phyloP scores from a whole-genome alignment of 2,113 vertebrate species.

The Plectropomus leopardus region DNA sequence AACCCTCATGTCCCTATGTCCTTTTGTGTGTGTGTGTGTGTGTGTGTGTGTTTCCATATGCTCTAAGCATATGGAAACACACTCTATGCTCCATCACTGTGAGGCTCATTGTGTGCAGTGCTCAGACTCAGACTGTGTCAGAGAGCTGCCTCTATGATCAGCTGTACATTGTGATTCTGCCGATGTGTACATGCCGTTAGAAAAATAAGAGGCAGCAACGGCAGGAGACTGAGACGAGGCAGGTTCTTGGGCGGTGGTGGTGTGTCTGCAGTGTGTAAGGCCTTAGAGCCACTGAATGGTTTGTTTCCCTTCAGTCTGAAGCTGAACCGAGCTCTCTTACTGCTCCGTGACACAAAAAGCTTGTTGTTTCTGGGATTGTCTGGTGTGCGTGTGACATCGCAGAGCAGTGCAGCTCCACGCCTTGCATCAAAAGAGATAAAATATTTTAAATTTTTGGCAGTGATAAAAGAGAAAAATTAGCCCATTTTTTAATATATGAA shows the following conservation, averaged over 20 bases:
- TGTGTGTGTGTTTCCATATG: not conserved
- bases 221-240: not conserved
- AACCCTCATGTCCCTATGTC: not conserved
- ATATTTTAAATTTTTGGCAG: not conserved
- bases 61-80: too few species aligned
- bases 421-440: slow-evolving; percentile 1
- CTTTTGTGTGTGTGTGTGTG: slow-evolving; percentile 17
- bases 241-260: not conserved
- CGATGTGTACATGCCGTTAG: too few species aligned
- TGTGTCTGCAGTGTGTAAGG: not conserved
- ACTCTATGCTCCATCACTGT: too few species aligned
- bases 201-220: not conserved
- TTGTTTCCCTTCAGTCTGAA: not conserved
- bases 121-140: not conserved
- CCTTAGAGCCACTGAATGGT: not conserved
- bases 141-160: not conserved
- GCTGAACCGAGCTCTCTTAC: not conserved
- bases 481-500: not conserved
- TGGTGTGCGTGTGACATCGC: too few species aligned
- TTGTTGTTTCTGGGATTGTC: too few species aligned
- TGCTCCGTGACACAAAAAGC: not conserved
- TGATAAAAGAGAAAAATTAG: not conserved
- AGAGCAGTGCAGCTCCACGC: not conserved
- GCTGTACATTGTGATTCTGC: not conserved
- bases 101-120: not conserved